Percentiles rank a stretch among this genome's conserved stretches.
These are phyloP conservation scores for Bufotes viridis DNA, from an alignment of 2,797 vertebrate genomes.

Conservation along the genomic window DNA sequence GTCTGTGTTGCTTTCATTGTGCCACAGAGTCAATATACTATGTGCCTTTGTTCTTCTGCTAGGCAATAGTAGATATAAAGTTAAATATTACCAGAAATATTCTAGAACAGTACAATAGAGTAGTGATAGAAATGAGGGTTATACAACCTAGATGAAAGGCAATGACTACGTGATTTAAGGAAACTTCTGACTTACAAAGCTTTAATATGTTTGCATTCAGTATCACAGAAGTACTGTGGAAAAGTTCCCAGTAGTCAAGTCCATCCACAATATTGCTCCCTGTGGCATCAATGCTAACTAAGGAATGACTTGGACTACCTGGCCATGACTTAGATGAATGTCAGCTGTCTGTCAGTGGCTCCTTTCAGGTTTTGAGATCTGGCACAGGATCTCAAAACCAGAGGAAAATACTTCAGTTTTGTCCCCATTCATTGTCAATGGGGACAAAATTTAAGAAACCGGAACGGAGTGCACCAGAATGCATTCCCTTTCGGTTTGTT, in stretches of 20 bases:
- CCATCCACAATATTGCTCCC: not conserved
- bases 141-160: constrained; percentile 1
- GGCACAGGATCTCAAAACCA: no score
- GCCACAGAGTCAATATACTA: not conserved
- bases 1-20: not conserved
- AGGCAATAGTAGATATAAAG: not conserved
- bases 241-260: not conserved
- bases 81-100: not conserved
- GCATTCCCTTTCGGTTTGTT: no score
- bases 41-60: not conserved
- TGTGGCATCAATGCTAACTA: no score
- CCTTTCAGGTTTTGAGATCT: no score
- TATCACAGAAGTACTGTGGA: no score
- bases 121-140: not conserved
- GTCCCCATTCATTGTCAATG: no score
- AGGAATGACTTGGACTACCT: no score
- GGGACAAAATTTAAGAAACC: no score
- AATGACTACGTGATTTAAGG: not conserved
- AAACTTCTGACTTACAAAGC: not conserved
- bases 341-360: no score
- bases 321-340: no score
- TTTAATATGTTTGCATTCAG: not conserved
- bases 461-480: no score
- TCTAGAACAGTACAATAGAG: constrained; percentile 19
- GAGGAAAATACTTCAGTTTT: no score